phyloP scores from a whole-genome alignment of 2,888 invertebrate species.

The Pristionchus entomophagus region DNA sequence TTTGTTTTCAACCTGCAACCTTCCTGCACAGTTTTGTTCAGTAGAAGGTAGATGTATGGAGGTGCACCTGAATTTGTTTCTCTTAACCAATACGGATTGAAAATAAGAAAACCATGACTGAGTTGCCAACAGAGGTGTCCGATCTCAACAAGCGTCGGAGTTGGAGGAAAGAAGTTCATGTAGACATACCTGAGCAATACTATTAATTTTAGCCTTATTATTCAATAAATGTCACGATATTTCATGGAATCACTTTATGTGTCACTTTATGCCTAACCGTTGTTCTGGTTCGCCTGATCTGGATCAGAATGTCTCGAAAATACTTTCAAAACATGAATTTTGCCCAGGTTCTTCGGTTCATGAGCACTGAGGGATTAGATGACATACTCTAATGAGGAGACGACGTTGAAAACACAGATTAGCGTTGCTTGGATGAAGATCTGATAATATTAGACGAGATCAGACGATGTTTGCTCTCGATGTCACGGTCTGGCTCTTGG shows the following conservation, averaged over 20 bases:
- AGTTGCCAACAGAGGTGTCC: conserved; percentile 31
- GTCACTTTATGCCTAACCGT: too few species aligned
- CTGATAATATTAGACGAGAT: background rate
- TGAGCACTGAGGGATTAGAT: background rate
- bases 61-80: conserved; percentile 1
- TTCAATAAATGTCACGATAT: too few species aligned
- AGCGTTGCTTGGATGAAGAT: conserved; percentile 39
- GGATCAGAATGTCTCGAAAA: too few species aligned
- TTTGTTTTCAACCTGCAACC: background rate
- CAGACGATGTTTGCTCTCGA: background rate
- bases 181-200: conserved; percentile 43
- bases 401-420: conserved; percentile 24
- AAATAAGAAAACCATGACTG: background rate
- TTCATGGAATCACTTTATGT: too few species aligned
- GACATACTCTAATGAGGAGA: conserved; percentile 10
- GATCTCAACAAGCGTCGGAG: background rate
- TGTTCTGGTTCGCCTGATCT: too few species aligned
- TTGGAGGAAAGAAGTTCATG: conserved; percentile 34
- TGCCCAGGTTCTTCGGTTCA: too few species aligned
- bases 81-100: too few species aligned
- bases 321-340: too few species aligned
- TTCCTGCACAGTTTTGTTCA: conserved; percentile 15
- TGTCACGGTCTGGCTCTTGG: too few species aligned
- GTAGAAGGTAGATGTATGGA: conserved; percentile 1
- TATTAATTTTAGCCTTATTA: too few species aligned